Percentiles rank a stretch among this genome's conserved stretches.
Conservation (phyloP, 1,140 invertebrate genomes). For the Neoseiulus cucumeris region DNA sequence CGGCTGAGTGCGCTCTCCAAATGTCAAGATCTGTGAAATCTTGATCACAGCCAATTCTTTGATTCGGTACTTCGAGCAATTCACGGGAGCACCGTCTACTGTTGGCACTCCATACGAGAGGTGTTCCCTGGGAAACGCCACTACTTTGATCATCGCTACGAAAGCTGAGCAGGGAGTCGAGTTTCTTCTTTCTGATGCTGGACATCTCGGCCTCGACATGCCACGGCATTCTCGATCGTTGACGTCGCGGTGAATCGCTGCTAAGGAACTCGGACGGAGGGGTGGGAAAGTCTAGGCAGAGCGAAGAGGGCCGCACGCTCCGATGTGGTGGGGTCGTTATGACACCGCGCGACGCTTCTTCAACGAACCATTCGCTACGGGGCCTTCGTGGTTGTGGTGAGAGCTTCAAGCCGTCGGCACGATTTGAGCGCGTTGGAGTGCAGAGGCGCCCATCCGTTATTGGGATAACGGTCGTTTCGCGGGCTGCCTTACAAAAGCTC, state of each 20-base stretch:
- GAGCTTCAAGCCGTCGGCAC: no score
- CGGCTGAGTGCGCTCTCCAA: background rate
- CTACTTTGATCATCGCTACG: background rate
- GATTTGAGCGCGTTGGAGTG: no score
- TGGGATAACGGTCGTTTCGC: no score
- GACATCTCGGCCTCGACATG: no score
- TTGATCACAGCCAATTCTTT: background rate
- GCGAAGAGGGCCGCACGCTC: background rate
- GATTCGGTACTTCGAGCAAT: slow-evolving; percentile 1
- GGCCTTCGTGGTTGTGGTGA: no score
- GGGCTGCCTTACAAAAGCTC: no score
- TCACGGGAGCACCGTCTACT: slow-evolving; percentile 4
- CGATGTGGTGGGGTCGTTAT: background rate
- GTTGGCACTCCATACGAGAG: background rate
- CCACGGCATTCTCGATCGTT: background rate
- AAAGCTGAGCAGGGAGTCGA: background rate
- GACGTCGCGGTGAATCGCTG: background rate
- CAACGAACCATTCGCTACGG: no score
- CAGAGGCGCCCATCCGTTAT: no score
- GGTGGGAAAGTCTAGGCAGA: background rate
- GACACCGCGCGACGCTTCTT: background rate
- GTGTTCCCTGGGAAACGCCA: background rate
- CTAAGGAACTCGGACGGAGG: slow-evolving; percentile 4
- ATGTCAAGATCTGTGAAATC: background rate
- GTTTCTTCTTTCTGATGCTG: background rate